Evolutionary conservation across 2,113 vertebrate species (phyloP), one percentile per base, ranked within the genome.

Genomic region (Quiscalus mexicanus): DNA sequence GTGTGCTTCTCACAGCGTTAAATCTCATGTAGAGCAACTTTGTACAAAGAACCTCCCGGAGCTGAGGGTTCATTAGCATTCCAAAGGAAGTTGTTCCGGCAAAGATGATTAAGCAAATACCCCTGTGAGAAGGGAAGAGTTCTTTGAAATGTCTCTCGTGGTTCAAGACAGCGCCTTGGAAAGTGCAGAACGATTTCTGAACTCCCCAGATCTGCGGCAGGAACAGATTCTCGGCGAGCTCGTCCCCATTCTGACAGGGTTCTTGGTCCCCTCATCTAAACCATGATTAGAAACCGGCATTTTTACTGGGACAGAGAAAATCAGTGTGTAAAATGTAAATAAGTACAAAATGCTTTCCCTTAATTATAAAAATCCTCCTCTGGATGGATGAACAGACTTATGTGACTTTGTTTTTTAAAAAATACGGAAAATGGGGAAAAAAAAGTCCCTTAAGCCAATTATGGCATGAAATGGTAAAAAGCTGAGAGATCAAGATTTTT

Each of bases 11-110:
- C 78, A 81, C 69, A n/a, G 83, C 84, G 24, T 74, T 88, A 87
- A 96, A 97, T 78, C 91, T 67, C 79, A 70, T 89, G 90, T 70
- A 62, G 53, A 87, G 77, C 73, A 96, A 95, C 91, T 75, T 24
- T 5, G 68, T 24, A 94, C 77, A 89, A 94, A 93, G 84, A 90
- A 81, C 85, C 88, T 94, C 93, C 89, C 68, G 85, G 85, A 96
- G 92, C 3, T 87, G 53, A 56, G 93, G 81, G 37, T 52, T 95
- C 91, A 97, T 97, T 95, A 97, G 93, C 94, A 96, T 93, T 91
- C 91, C 92, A 96, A 95, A 95, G 87, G 71, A 96, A 85, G 76
- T 87, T 91, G 96, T 92, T 95, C 93, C 95, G 94, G 93, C 87
- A 85, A 92, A 96, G 87, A 93, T 84, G 91, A 96, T 96, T 91